Base-by-base conservation (phyloP, 2,888 invertebrate genomes). In the Volucella inflata region DNA sequence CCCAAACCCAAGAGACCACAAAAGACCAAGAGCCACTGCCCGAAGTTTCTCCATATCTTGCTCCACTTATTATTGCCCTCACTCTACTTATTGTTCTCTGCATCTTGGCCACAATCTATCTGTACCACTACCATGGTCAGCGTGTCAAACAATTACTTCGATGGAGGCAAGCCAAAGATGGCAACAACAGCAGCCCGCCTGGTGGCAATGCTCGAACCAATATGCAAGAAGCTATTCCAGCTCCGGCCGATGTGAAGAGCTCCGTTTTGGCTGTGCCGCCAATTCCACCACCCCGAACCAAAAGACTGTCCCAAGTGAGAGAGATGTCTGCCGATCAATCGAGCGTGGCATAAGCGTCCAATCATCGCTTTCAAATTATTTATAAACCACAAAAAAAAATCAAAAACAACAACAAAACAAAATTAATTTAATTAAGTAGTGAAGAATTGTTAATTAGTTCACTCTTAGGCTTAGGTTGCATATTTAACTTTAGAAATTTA, bases 61-160 rank as follows among this genome's bases (percentile, higher is more conserved):
- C 94, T 62, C 89, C 94, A 88, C 88, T 95, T 88, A 94, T 96
- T 88, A 94, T 94, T n/a, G 91, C 95, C 84, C 92, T 95, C 89
- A 94, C 95, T 88, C 93, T 96, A 89, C 93, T 96, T 91, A 93
- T 95, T 89, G 94, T 95, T 57, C 91, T 95, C 89, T 94, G 94
- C 81, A 92, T 94, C 88, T 93, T 96, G 90, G 94, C 94, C 87
- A 93, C 94, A 81, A 93, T 96, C 89, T 96, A 96, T 92, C 93
- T 95, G 89, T 96, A 96, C 91, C 96, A 95, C 90, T 96, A 96
- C 93, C 95, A 95, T 91, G 94, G 95, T 89, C 94, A 94, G 90
- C 94, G 94, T 88, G 93, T 96, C 88, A 95, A 95, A 92, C 93
- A 92, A 87, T 93, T 95, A 90, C 91, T 95, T 36, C 94, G 93